Conservation (phyloP, 1,140 invertebrate genomes). For the Drosophila melanica region DNA sequence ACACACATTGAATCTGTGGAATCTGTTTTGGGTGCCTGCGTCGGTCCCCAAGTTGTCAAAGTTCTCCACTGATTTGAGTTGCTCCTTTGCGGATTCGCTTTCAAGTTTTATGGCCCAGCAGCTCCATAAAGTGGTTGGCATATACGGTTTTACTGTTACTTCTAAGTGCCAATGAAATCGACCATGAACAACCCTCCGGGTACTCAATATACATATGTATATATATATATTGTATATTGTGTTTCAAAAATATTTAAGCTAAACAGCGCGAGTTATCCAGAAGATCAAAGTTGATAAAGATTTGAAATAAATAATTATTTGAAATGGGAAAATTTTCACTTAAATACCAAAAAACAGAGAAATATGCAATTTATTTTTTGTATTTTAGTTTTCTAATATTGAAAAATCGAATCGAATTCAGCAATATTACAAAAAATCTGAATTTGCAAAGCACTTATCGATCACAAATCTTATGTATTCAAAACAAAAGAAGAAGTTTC, state of each 20-base stretch:
- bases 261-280: background rate
- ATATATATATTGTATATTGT: background rate
- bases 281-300: background rate
- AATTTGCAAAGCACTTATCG: no score
- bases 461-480: no score
- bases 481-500: no score
- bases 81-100: slow-evolving; percentile 16
- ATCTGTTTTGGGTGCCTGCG: background rate
- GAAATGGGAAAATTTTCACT: background rate
- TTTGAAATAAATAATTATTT: background rate
- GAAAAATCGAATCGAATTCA: no score
- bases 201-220: background rate
- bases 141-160: slow-evolving; percentile 22
- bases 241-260: background rate
- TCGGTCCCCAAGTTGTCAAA: slow-evolving; percentile 7
- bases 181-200: background rate
- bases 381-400: no score
- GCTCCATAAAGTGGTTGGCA: slow-evolving; percentile 22
- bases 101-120: slow-evolving; percentile 24
- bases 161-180: slow-evolving; percentile 10
- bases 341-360: no score
- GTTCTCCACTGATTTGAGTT: slow-evolving; percentile 12
- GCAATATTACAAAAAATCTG: no score
- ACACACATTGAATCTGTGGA: slow-evolving; percentile 8
- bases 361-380: no score